Conservation (phyloP, 1,140 invertebrate species). For the Drosophila tristis region DNA sequence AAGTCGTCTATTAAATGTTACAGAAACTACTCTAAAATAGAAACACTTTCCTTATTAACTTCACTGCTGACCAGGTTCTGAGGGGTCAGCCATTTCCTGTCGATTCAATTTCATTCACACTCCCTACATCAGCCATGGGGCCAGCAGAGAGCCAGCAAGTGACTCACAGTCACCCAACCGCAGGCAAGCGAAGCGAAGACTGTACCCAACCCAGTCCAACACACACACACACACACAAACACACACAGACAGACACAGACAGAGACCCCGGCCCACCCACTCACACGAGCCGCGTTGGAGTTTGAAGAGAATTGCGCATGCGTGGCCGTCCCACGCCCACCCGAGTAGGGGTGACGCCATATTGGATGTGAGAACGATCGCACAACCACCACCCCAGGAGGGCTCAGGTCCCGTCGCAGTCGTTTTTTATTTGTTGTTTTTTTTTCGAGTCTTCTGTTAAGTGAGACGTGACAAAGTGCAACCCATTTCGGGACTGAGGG, state of each 20-base stretch:
- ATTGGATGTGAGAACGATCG: constrained; percentile 27
- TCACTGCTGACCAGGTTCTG: neutral
- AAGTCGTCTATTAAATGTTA: too few relatives aligned
- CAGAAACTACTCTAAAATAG: too few relatives aligned
- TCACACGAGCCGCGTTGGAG: constrained; percentile 40
- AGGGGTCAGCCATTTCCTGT: constrained; percentile 60
- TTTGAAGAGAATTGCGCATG: constrained; percentile 68
- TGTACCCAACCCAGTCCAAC: constrained; percentile 31
- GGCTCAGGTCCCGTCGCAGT: neutral
- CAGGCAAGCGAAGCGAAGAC: constrained; percentile 44
- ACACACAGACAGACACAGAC: constrained; percentile 17
- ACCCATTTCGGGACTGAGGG: constrained; percentile 40
- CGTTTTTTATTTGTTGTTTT: constrained; percentile 11
- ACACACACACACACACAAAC: constrained; percentile 24
- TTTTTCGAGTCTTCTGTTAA: constrained; percentile 45
- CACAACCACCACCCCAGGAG: constrained; percentile 26
- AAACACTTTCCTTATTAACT: too few relatives aligned
- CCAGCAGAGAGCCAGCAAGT: constrained; percentile 42
- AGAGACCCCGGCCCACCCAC: constrained; percentile 61
- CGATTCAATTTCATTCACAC: constrained; percentile 56
- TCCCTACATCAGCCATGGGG: constrained; percentile 35
- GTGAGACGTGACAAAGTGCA: constrained; percentile 78
- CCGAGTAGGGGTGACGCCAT: constrained; percentile 37
- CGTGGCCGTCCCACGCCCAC: constrained; percentile 52
- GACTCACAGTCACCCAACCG: constrained; percentile 65